A percentile compares a stretch with the other conserved stretches of the same genome.
Evolutionary conservation across 2,113 vertebrate genomes (phyloP).

Genomic region (Halichoerus grypus): DNA sequence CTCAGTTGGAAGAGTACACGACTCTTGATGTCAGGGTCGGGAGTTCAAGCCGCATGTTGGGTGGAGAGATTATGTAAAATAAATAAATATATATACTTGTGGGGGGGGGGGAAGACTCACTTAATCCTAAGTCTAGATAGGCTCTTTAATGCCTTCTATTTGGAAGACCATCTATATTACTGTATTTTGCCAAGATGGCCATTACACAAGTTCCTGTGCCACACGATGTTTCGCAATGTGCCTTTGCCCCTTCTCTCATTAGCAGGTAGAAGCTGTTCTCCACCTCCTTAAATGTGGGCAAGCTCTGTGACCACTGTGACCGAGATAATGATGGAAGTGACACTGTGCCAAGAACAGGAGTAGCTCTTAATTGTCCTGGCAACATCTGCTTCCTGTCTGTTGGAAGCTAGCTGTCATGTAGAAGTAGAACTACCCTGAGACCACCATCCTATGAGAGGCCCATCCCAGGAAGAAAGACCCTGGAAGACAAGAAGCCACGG

Average conservation of each 20-base stretch:
- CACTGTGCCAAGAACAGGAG: neutral
- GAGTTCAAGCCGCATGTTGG: neutral
- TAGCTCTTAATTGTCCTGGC: neutral
- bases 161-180: neutral
- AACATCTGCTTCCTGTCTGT: neutral
- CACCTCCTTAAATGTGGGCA: neutral
- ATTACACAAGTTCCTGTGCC: neutral
- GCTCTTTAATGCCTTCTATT: neutral
- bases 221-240: neutral
- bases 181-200: neutral
- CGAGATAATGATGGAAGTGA: neutral
- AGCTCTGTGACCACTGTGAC: neutral
- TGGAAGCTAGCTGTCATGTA: neutral
- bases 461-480: neutral
- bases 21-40: fast-evolving
- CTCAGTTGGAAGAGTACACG: neutral
- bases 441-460: neutral
- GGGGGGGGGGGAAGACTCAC: fast-evolving
- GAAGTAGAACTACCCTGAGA: neutral
- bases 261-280: neutral
- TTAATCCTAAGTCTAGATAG: neutral
- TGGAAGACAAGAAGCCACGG: neutral
- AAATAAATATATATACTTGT: neutral
- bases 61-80: neutral
- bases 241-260: neutral